phyloP scores from a whole-genome alignment of 92 coral and sea anemone genomes.

The Phenganax subtilis region DNA sequence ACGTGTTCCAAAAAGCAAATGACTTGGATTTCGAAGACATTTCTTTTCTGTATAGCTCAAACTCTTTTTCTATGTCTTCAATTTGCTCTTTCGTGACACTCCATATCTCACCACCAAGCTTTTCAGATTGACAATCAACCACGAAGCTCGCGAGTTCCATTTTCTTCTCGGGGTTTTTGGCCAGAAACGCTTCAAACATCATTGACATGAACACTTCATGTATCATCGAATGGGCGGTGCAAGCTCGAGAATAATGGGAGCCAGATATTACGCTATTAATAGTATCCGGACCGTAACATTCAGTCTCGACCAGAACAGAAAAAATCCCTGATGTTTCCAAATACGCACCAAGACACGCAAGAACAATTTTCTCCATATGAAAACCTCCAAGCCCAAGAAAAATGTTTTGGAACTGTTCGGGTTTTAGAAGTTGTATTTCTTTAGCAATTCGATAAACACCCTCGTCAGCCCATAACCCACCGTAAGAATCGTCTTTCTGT shows the following conservation, averaged over 20 bases:
- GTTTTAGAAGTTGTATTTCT: slow-evolving; percentile 8
- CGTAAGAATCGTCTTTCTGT: slow-evolving; percentile 6
- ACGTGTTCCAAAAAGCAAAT: background rate
- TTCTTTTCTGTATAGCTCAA: background rate
- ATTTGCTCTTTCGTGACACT: background rate
- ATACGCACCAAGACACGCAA: slow-evolving; percentile 5
- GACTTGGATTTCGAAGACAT: background rate
- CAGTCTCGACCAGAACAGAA: slow-evolving; percentile 10
- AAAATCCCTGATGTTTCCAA: slow-evolving; percentile 11
- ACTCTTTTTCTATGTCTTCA: background rate
- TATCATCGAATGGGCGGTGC: slow-evolving; percentile 1
- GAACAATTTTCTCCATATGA: slow-evolving; percentile 10
- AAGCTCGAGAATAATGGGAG: slow-evolving; percentile 1
- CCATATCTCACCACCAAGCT: background rate
- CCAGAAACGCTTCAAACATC: background rate
- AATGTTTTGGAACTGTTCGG: background rate
- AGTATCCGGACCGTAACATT: background rate
- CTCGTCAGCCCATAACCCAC: slow-evolving; percentile 8
- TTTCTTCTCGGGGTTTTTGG: background rate
- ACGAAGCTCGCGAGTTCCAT: background rate
- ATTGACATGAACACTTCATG: slow-evolving; percentile 1
- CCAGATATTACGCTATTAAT: slow-evolving; percentile 1
- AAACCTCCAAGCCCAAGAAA: slow-evolving; percentile 1
- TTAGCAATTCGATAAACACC: background rate
- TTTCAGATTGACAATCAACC: background rate